phyloP scores from a whole-genome alignment of 1,140 invertebrate genomes.

The Nixonia krombeini region DNA sequence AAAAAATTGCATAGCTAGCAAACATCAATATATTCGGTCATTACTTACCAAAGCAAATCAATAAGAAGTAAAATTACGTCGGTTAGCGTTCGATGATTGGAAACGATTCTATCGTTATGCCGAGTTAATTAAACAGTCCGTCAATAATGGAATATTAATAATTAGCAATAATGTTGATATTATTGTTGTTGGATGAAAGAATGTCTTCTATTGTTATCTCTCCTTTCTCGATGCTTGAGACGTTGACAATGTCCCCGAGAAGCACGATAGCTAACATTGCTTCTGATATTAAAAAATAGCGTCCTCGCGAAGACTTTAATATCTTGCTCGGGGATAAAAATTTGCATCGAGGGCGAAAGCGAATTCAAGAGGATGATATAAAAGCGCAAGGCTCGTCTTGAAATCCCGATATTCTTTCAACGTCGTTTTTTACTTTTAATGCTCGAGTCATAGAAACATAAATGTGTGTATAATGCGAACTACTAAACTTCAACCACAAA shows the following conservation, averaged over 20 bases:
- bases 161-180: slow-evolving; percentile 23
- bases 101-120: too few relatives aligned
- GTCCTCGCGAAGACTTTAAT: slow-evolving; percentile 49
- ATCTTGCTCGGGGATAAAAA: slow-evolving; percentile 47
- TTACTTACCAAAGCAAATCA: too few relatives aligned
- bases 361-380: slow-evolving; percentile 34
- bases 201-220: slow-evolving; percentile 33
- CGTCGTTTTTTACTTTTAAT: slow-evolving; percentile 32
- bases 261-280: slow-evolving; percentile 49
- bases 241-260: slow-evolving; percentile 34
- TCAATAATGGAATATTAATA: slow-evolving; percentile 19
- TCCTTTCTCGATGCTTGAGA: slow-evolving; percentile 9
- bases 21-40: too few relatives aligned
- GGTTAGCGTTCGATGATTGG: too few relatives aligned
- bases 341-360: slow-evolving; percentile 47
- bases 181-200: slow-evolving; percentile 19
- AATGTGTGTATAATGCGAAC: slow-evolving; percentile 17
- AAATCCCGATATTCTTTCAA: slow-evolving; percentile 47
- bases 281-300: slow-evolving; percentile 55
- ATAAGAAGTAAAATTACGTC: too few relatives aligned
- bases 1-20: too few relatives aligned
- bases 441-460: slow-evolving; percentile 40
- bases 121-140: too few relatives aligned
- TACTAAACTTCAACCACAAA: too few relatives aligned
- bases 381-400: slow-evolving; percentile 36